Base-by-base conservation (phyloP, 2,797 vertebrate species). In the Dallia pectoralis region DNA sequence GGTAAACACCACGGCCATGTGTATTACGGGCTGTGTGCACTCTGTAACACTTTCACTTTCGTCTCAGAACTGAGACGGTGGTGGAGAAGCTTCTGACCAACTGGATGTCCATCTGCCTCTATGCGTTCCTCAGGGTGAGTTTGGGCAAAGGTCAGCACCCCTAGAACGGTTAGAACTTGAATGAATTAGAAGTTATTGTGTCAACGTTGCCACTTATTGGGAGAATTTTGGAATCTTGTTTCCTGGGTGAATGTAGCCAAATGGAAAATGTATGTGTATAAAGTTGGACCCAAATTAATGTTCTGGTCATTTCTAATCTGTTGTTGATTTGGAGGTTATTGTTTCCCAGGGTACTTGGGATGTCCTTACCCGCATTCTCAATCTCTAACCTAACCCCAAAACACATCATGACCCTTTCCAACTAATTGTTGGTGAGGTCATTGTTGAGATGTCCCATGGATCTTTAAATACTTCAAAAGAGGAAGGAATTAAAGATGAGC, bases 21-120 rank as follows among this genome's bases (percentile, higher is more conserved):
- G 48, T 70, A 16, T 49, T 25, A 29, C 22, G 32, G 48, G 51
- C 15, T 70, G 16, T 48, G 49, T 51, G 6, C 9, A 19, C 51
- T 22, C 51, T 3, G 44, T 25, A 12, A 30, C 33, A 33, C 32
- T 63, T 62, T 64, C 29, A 12, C 18, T 11, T 44, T 40, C 11
- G 63, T 73, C 25, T 71, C 87, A 99, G 97, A 88, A 99, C 97
- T 0, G 97, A 99, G 92, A 98, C 96, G 0, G 97, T 99, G 82
- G 97, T 99, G 72, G 97, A 99, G 87, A 99, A 99, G 87, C 91
- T 99, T 81, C 91, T 99, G 86, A 98, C 97, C 77, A 99, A 99
- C 89, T 99, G 97, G 97, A 99, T 99, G 96, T 99, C 97, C 80
- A 98, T 99, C 92, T 98, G 97, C 79, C 95, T 99, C 15, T 99